Evolutionary conservation across 2,797 vertebrate genomes (phyloP).

Genomic region (Rachycentron canadum): DNA sequence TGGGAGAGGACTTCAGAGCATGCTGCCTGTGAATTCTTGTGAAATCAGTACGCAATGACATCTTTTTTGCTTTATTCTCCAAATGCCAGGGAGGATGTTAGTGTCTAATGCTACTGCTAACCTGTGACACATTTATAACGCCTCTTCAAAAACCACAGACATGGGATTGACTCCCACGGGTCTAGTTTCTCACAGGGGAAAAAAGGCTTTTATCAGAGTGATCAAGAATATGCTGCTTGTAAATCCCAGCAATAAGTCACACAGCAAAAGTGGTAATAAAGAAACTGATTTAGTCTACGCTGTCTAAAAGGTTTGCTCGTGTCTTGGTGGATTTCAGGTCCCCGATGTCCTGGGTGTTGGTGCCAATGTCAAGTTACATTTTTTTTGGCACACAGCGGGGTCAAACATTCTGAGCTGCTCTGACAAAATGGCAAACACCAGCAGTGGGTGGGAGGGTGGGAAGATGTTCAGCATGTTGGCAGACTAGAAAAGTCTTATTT

Average conservation of each 20-base stretch:
- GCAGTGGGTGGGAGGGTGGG: conserved; percentile 47
- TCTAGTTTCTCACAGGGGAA: conserved; percentile 16
- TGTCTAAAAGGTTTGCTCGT: not conserved
- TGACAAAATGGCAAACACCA: conserved; percentile 54
- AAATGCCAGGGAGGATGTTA: conserved; percentile 12
- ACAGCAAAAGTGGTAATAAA: not conserved
- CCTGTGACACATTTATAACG: conserved; percentile 30
- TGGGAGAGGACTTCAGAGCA: not conserved
- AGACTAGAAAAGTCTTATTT: conserved; percentile 23
- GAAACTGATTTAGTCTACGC: not conserved
- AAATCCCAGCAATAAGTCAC: not conserved
- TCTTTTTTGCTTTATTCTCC: conserved; percentile 18
- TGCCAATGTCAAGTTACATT: conserved; percentile 48
- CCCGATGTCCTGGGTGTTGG: not conserved
- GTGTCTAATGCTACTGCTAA: conserved; percentile 8
- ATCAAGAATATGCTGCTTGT: conserved; percentile 18
- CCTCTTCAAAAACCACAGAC: conserved; percentile 41
- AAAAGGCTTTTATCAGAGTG: conserved; percentile 10
- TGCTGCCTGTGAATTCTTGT: conserved; percentile 1
- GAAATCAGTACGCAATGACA: conserved; percentile 33
- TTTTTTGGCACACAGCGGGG: conserved; percentile 54
- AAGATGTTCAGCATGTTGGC: conserved; percentile 30
- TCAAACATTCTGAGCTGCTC: conserved; percentile 70
- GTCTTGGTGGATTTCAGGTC: not conserved
- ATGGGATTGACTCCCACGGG: conserved; percentile 38